A percentile compares a stretch with the other conserved stretches of the same genome.
These are phyloP conservation scores for Recurvirostra avosetta DNA, from an alignment of 2,113 vertebrate genomes.

Conservation along the genomic window DNA sequence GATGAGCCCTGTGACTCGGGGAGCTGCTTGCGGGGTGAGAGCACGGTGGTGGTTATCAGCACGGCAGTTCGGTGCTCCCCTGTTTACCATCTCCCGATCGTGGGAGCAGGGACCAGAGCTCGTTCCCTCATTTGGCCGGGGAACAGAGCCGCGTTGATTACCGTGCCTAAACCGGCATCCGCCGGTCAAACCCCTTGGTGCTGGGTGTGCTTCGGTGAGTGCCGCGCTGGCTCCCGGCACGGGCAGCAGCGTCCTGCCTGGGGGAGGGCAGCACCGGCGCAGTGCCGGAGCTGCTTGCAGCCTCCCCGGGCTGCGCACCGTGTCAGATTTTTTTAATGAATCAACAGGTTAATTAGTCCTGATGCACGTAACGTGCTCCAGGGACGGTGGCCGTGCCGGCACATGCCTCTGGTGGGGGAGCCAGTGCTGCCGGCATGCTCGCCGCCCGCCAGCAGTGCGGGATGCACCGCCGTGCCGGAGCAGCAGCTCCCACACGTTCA, in stretches of 20 bases:
- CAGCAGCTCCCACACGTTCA: background rate
- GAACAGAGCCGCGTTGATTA: background rate
- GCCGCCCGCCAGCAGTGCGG: rapidly evolving
- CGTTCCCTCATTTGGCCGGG: background rate
- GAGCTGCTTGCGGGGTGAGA: background rate
- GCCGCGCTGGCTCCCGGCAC: background rate
- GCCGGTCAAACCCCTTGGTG: background rate
- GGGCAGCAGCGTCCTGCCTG: background rate
- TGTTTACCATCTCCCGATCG: rapidly evolving
- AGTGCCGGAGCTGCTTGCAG: background rate
- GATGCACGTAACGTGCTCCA: background rate
- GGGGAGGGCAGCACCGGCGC: background rate
- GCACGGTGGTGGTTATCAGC: rapidly evolving
- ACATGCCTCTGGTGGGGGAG: background rate
- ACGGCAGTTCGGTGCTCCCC: background rate
- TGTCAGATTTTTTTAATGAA: background rate
- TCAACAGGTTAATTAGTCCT: constrained; percentile 52
- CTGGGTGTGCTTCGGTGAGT: background rate
- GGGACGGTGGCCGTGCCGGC: background rate
- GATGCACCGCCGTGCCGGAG: background rate
- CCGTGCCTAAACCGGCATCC: rapidly evolving
- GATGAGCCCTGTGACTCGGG: rapidly evolving
- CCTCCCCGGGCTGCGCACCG: background rate
- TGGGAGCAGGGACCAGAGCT: background rate
- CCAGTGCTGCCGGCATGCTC: background rate